Conservation (phyloP, 2,797 vertebrate genomes). For the Selene dorsalis region DNA sequence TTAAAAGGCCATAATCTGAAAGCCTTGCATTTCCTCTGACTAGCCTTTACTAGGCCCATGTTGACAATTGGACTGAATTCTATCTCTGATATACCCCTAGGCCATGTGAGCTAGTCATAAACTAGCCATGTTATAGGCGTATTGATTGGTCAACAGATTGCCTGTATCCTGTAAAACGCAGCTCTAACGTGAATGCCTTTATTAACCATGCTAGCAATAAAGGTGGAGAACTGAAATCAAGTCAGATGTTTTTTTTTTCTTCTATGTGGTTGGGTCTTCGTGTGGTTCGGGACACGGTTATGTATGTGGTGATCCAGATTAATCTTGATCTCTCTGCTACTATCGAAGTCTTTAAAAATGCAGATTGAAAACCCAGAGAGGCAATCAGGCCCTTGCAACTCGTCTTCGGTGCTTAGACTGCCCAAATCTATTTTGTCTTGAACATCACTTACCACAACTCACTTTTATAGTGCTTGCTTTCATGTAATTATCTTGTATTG, state of each 20-base stretch:
- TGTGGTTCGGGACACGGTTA: background rate
- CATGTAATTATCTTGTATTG: slow-evolving; percentile 49
- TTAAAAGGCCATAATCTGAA: slow-evolving; percentile 68
- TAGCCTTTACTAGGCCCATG: slow-evolving; percentile 71
- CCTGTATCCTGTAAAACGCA: slow-evolving; percentile 72
- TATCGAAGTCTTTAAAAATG: slow-evolving; percentile 29
- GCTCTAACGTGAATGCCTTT: slow-evolving; percentile 65
- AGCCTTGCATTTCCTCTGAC: slow-evolving; percentile 66
- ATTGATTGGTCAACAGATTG: slow-evolving; percentile 80
- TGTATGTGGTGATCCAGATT: background rate
- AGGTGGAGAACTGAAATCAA: slow-evolving; percentile 44
- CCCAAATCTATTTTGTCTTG: slow-evolving; percentile 33
- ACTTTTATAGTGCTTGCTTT: slow-evolving; percentile 46
- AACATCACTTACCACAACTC: slow-evolving; percentile 42
- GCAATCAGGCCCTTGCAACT: slow-evolving; percentile 4
- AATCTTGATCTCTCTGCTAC: background rate
- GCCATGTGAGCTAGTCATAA: slow-evolving; percentile 66
- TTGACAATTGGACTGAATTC: slow-evolving; percentile 61
- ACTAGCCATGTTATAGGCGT: slow-evolving; percentile 70
- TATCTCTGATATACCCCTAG: slow-evolving; percentile 62
- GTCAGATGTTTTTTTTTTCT: background rate
- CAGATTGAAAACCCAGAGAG: slow-evolving; percentile 24
- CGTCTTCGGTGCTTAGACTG: slow-evolving; percentile 15
- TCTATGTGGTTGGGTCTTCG: background rate
- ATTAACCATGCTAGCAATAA: slow-evolving; percentile 66